Base-by-base conservation (phyloP, 2,113 vertebrate species). In the Protomyctophum bolini region DNA sequence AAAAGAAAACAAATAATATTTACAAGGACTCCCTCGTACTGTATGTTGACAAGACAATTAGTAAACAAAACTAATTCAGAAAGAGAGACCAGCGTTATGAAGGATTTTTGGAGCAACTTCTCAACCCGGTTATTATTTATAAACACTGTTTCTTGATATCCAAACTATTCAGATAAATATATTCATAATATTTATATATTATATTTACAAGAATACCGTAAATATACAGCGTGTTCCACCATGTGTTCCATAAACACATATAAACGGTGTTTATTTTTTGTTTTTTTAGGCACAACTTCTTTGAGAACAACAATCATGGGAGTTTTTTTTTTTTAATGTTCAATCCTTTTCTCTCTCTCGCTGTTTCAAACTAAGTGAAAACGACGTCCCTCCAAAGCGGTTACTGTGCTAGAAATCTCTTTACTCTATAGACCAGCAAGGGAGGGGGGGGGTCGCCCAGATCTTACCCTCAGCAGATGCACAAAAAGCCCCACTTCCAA, bases 171-270 rank as follows among this genome's bases (percentile, higher is more conserved):
- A 87, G 84, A 90, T 89, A 92, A 91, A 91, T 90, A 87, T 89
- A 90, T 91, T 93, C 94, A 95, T 88, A 92, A 92, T 96, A 96
- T 96, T 91, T 96, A 95, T 90, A 90, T 92, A 94, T 88, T 92
- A 90, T 96, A 97, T 97, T 93, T 97, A 97, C 95, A 98, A 98
- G 94, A 96, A 96, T 94, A 96, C 94, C 88, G 89, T 94, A 97
- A 96, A 97, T 96, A 94, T 96, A 95, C 94, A 94, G 89, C 91
- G 70, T n/a, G n/a, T n/a, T 92, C 83, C 92, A 91, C 91, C 91
- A 76, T 92, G 89, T 90, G 90, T 90, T 93, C 90, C 95, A 95
- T 94, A 95, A 92, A 97, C 94, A 96, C 95, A 96, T 95, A 95
- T 92, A 83, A 92, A 93, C 93, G 91, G 82, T 82, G 1, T 21